Percentiles rank a stretch among this genome's conserved stretches.
Evolutionary conservation across 2,113 vertebrate genomes (phyloP).

Genomic region (Castor canadensis): DNA sequence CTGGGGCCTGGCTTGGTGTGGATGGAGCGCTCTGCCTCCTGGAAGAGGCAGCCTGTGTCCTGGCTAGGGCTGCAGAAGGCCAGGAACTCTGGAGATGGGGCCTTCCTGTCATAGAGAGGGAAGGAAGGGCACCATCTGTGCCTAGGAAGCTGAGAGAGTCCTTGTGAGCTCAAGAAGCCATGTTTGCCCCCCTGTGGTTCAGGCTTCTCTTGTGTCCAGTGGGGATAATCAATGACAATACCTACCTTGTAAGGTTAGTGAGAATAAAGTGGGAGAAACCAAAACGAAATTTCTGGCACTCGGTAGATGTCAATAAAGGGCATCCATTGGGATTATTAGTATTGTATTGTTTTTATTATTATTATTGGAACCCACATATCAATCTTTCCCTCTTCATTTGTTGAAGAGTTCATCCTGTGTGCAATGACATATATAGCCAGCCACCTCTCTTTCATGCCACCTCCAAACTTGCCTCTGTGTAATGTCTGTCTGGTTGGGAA

Average conservation of each 20-base stretch:
- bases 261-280: neutral
- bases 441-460: neutral
- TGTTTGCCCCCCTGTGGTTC: neutral
- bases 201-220: neutral
- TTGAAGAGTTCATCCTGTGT: neutral
- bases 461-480: neutral
- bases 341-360: neutral
- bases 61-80: neutral
- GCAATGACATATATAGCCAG: neutral
- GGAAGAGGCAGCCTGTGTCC: neutral
- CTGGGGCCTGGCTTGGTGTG: neutral
- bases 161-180: neutral
- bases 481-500: neutral
- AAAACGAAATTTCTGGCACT: neutral
- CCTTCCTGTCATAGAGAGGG: neutral
- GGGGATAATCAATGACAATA: neutral
- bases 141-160: neutral
- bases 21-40: neutral
- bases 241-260: neutral
- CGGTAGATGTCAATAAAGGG: neutral
- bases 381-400: neutral
- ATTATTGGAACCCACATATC: neutral
- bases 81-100: neutral
- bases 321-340: neutral
- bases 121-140: neutral